A percentile compares a stretch with the other conserved stretches of the same genome.
These are phyloP conservation scores for Cnemophilus loriae DNA, from an alignment of 2,113 vertebrate species.

Conservation along the genomic window DNA sequence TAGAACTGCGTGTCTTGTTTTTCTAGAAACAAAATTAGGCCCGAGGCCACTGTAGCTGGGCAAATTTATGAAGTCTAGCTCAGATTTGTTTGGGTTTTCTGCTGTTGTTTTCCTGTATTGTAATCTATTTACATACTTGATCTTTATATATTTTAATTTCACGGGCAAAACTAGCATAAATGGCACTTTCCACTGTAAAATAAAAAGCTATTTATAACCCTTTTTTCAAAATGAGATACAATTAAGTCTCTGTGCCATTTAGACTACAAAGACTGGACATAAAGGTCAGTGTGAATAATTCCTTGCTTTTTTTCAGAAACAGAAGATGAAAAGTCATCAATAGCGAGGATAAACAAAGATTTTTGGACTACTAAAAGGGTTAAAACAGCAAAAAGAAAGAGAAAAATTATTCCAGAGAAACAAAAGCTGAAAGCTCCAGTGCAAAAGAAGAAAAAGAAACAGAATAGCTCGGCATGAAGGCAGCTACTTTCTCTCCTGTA, in stretches of 20 bases:
- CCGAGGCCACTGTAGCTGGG: background rate
- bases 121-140: background rate
- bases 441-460: conserved; percentile 64
- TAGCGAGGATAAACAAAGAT: background rate
- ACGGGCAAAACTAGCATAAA: background rate
- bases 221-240: background rate
- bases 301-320: conserved; percentile 50
- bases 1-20: background rate
- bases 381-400: background rate
- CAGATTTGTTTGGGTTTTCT: background rate
- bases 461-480: background rate
- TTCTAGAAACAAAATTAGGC: background rate
- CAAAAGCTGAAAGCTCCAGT: background rate
- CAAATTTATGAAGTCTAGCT: background rate
- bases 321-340: conserved; percentile 18
- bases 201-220: background rate
- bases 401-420: background rate
- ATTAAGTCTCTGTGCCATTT: background rate
- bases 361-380: background rate
- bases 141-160: background rate
- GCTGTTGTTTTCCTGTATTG: background rate
- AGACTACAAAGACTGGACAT: background rate
- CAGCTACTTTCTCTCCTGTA: background rate
- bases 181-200: background rate
- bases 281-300: background rate